Evolutionary conservation across 2,797 vertebrate genomes (phyloP).

Genomic region (Cossypha heuglini): DNA sequence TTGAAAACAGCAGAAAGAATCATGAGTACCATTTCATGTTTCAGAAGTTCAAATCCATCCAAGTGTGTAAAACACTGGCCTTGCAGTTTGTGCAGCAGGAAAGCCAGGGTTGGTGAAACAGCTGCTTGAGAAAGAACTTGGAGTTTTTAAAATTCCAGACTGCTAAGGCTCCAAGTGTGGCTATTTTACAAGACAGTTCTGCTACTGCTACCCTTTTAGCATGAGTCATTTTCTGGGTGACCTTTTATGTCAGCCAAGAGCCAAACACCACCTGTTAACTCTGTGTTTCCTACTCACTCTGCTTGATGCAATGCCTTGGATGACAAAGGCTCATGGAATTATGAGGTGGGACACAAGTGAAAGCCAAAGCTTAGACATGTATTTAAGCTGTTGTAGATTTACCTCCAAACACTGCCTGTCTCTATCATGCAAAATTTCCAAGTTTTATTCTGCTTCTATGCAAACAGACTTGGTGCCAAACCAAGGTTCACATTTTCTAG

Average conservation of each 20-base stretch:
- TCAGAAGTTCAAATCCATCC: not conserved
- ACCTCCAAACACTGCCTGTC: not conserved
- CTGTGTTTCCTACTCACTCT: slow-evolving; percentile 3
- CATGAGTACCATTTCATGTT: not conserved
- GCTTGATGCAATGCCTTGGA: not conserved
- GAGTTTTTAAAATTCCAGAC: not conserved
- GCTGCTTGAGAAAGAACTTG: not conserved
- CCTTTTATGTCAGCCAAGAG: slow-evolving; percentile 59
- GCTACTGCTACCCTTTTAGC: slow-evolving; percentile 19
- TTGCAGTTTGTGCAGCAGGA: not conserved
- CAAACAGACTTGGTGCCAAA: not conserved
- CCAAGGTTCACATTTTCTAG: not conserved
- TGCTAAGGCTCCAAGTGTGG: not conserved
- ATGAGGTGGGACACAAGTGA: not conserved
- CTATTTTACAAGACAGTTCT: not conserved
- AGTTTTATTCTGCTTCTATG: not conserved
- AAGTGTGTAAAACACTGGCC: not conserved
- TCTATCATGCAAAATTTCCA: not conserved
- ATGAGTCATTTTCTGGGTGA: slow-evolving; percentile 29
- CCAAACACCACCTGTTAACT: slow-evolving; percentile 56
- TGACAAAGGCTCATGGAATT: not conserved
- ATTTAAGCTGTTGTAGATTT: not conserved
- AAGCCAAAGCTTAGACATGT: not conserved
- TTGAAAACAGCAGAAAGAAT: not conserved
- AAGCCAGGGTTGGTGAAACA: not conserved